These are phyloP conservation scores for Bucorvus abyssinicus DNA, from an alignment of 2,797 vertebrate genomes.

Conservation along the genomic window DNA sequence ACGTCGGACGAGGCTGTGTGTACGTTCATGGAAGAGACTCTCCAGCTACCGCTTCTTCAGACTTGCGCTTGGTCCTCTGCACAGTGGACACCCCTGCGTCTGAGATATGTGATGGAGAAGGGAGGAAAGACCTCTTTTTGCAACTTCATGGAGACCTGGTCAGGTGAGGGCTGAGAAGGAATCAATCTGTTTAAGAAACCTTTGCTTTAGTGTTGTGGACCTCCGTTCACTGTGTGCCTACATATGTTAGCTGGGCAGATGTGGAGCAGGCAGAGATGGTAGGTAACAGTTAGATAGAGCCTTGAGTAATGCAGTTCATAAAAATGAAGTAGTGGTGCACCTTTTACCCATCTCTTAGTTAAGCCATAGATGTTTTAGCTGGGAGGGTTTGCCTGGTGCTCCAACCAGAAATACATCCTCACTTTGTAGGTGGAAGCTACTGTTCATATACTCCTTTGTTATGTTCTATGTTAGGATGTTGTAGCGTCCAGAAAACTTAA, in stretches of 20 bases:
- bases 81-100: constrained; percentile 87
- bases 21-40: constrained; percentile 81
- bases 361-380: neutral
- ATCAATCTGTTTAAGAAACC: neutral
- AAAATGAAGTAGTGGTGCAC: neutral
- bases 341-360: neutral
- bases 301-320: neutral
- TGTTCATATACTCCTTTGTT: neutral
- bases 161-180: constrained; percentile 77
- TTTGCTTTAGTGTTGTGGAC: neutral
- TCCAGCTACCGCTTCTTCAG: constrained; percentile 61
- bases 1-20: constrained; percentile 87
- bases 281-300: neutral
- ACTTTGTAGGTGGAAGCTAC: neutral
- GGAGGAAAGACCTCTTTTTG: constrained; percentile 83
- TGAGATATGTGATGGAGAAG: constrained; percentile 87
- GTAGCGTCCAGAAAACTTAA: neutral
- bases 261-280: neutral
- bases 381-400: neutral
- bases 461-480: fast-evolving
- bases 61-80: constrained; percentile 90
- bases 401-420: neutral
- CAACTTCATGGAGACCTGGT: constrained; percentile 93
- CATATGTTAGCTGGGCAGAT: fast-evolving
- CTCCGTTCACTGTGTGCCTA: fast-evolving